Percentiles rank a stretch among this genome's conserved stretches.
Evolutionary conservation across 2,113 vertebrate species (phyloP).

Genomic region (Micromys minutus): DNA sequence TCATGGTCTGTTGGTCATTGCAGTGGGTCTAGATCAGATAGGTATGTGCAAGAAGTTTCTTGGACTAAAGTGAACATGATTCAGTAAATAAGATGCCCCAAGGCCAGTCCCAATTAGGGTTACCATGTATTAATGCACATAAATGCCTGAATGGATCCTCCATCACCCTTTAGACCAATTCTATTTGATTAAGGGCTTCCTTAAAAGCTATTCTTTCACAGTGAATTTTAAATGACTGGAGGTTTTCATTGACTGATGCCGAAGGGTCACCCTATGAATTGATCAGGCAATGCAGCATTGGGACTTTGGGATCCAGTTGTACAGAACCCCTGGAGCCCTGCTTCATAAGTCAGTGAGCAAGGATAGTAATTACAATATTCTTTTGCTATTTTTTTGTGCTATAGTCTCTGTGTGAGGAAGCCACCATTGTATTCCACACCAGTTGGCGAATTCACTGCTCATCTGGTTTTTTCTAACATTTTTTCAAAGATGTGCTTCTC

Average conservation of each 20-base stretch:
- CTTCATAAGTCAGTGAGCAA: slow-evolving; percentile 37
- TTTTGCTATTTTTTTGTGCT: slow-evolving; percentile 42
- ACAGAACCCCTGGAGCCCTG: background rate
- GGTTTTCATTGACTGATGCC: slow-evolving; percentile 64
- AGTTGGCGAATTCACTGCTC: background rate
- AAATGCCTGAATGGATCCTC: slow-evolving; percentile 51
- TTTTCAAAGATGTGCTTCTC: slow-evolving; percentile 36
- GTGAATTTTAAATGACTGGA: slow-evolving; percentile 68
- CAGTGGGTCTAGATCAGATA: background rate
- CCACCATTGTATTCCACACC: slow-evolving; percentile 36
- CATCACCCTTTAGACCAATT: slow-evolving; percentile 52
- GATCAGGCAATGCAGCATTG: slow-evolving; percentile 52
- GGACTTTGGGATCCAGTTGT: slow-evolving; percentile 40
- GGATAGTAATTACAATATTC: background rate
- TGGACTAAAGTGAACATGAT: slow-evolving; percentile 30
- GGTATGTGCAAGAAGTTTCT: background rate
- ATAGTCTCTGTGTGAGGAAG: background rate
- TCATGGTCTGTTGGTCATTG: background rate
- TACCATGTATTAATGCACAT: slow-evolving; percentile 51
- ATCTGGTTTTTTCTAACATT: background rate
- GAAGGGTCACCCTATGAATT: slow-evolving; percentile 68
- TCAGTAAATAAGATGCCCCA: slow-evolving; percentile 57
- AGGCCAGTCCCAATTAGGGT: slow-evolving; percentile 35
- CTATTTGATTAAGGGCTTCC: slow-evolving; percentile 68
- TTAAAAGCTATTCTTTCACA: slow-evolving; percentile 74